Evolutionary conservation across 2,888 invertebrate genomes (phyloP).

Genomic region (Stenodera caucasica): DNA sequence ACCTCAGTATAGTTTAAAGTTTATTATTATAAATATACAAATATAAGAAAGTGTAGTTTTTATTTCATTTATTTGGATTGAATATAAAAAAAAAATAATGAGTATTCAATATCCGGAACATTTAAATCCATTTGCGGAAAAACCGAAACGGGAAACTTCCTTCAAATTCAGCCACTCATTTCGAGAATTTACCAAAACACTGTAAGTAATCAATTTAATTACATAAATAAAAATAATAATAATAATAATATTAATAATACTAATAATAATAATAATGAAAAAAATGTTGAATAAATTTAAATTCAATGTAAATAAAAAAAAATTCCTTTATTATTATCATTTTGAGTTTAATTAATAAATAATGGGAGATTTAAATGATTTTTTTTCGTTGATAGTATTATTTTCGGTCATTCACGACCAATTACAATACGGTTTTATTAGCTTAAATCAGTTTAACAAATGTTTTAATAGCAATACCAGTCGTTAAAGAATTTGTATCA

Average conservation of each 20-base stretch:
- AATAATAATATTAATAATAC: no score
- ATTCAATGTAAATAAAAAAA: neutral
- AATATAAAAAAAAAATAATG: conserved; percentile 23
- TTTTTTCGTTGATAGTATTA: neutral
- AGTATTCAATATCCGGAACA: conserved; percentile 70
- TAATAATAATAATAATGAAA: neutral
- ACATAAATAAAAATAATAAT: no score
- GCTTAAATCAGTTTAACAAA: conserved; percentile 11
- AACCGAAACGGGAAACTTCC: conserved; percentile 37
- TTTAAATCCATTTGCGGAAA: conserved; percentile 74
- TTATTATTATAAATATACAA: neutral
- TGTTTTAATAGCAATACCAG: conserved; percentile 9
- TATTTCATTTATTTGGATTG: conserved; percentile 9
- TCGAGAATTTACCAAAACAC: conserved; percentile 12
- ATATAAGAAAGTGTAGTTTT: conserved; percentile 10
- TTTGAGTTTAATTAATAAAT: neutral
- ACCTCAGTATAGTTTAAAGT: neutral
- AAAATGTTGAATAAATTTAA: conserved; percentile 13
- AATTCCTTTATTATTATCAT: neutral
- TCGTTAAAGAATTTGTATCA: neutral
- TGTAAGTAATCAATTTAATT: conserved; percentile 24
- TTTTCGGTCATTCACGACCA: conserved; percentile 1
- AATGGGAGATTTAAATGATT: neutral
- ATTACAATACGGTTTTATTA: conserved; percentile 10
- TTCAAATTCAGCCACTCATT: conserved; percentile 17